These are phyloP conservation scores for Cheumatopsyche charites DNA, from an alignment of 1,140 invertebrate genomes.

Conservation along the genomic window DNA sequence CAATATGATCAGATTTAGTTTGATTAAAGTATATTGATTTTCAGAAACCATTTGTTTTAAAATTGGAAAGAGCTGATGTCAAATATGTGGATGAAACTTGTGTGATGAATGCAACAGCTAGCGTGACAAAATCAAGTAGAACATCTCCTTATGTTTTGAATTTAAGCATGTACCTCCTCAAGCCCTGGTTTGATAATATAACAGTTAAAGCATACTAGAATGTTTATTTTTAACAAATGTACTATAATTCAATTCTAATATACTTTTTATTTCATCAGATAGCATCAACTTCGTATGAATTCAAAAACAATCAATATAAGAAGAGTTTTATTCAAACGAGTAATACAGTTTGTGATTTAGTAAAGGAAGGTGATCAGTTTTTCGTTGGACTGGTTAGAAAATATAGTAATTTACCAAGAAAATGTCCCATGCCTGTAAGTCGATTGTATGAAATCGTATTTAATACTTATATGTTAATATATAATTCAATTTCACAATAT, in stretches of 20 bases:
- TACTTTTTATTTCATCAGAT: slow-evolving; percentile 10
- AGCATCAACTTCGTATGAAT: slow-evolving; percentile 32
- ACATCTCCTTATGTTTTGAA: slow-evolving; percentile 30
- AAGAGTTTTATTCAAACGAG: slow-evolving; percentile 33
- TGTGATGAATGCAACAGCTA: background rate
- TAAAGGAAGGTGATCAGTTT: slow-evolving; percentile 12
- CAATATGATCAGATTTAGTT: background rate
- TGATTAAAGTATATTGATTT: background rate
- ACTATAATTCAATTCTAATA: background rate
- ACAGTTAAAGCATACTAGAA: slow-evolving; percentile 13
- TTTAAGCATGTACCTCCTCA: background rate
- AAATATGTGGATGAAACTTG: slow-evolving; percentile 26
- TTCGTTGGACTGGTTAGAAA: slow-evolving; percentile 12
- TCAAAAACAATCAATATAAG: slow-evolving; percentile 36
- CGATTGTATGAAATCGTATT: background rate
- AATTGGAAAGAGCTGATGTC: slow-evolving; percentile 15
- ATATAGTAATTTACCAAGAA: slow-evolving; percentile 26
- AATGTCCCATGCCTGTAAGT: slow-evolving; percentile 28
- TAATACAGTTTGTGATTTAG: background rate
- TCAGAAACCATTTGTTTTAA: slow-evolving; percentile 13
- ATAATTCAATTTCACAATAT: background rate
- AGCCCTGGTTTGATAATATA: slow-evolving; percentile 27
- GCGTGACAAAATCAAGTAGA: slow-evolving; percentile 23
- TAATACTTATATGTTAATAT: background rate
- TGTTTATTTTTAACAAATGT: slow-evolving; percentile 5